Evolutionary conservation across 2,113 vertebrate genomes (phyloP), one percentile per base, ranked within the genome.

Genomic region (Dromiciops gliroides): DNA sequence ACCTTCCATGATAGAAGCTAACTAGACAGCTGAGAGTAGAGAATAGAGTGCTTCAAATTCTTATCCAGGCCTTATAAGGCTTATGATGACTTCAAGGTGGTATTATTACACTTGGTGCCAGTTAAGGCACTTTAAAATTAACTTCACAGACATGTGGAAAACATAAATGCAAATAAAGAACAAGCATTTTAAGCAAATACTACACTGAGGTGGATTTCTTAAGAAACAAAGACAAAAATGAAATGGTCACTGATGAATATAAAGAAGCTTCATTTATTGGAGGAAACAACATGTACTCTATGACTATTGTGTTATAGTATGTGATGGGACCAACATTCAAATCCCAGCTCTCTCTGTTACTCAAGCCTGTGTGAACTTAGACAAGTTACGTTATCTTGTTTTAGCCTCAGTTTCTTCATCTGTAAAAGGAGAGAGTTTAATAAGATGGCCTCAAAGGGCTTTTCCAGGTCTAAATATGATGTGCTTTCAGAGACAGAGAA

Each of bases 361-460:
- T 31, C 26, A 56, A 75, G n/a, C 22, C 56, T 19, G 11, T 48
- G 44, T 25, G 12, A 28, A 48, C 25, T 31, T 37, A 47, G 22
- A 9, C 24, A 90, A 37, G 48, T 52, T 56, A 26, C 51, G 93
- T 95, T 83, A 92, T 37, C 44, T 92, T 2, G 89, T 53, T 53
- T 48, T 9, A 37, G 49, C 26, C 10, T 93, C 31, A 26, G 23
- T 88, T 89, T 92, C 50, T 53, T 95, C n/a, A 37, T 50, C 53
- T 89, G n/a, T 95, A 91, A 89, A 89, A 52, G 25, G 19, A 92
- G 31, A 6, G 75, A 67, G 90, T 83, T 93, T 60, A 91, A 51
- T 92, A 24, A 67, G 23, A 90, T 91, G 89, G 25, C 28, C 44
- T 50, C 90, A 23, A 83, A 83, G 6, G 67, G 3, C n/a, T 44